Evolutionary conservation across 2,797 vertebrate genomes (phyloP), one percentile per base, ranked within the genome.

Genomic region (Galagoides demidoff): DNA sequence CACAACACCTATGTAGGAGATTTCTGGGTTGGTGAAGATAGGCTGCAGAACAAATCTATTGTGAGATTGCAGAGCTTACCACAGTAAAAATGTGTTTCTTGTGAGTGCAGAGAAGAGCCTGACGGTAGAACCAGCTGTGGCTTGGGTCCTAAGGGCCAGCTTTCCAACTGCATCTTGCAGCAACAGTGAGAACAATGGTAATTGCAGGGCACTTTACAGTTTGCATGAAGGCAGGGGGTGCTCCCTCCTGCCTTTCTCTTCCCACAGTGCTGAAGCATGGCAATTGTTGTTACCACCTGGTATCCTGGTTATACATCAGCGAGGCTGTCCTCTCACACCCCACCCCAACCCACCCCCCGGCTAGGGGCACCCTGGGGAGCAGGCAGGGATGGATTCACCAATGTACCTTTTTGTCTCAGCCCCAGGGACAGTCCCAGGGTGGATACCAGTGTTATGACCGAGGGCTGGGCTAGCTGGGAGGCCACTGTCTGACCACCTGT

Each of bases 141-240:
- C 61, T 59, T 6, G 39, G 64, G 45, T 19, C 14, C 55, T 13
- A 5, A 39, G 76, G 29, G 6, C 86, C 39, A 5, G 82, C 10
- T 23, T 39, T 17, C 0, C 0, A 0, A 3, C 6, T 0, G 11
- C 5, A 0, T 55, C 37, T 25, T 23, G 22, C 7, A n/a, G 27
- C n/a, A 23, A 22, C 2, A 2, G 66, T 22, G 27, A n/a, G 39
- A 27, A 9, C 13, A 2, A 27, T 2, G 20, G 43, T 9, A 0
- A 17, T 29, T 19, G 49, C 7, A 2, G 0, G 1, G 59, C 29
- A 23, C 52, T 63, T 61, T 9, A 27, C 34, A 23, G 59, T 59
- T 31, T 43, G 57, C 7, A 4, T 2, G 14, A 19, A 37, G 10
- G 31, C 12, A 37, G 13, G 5, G 2, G 39, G 78, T 0, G 0